These are phyloP conservation scores for Spodoptera frugiperda DNA, from an alignment of 1,140 invertebrate genomes.

Conservation along the genomic window DNA sequence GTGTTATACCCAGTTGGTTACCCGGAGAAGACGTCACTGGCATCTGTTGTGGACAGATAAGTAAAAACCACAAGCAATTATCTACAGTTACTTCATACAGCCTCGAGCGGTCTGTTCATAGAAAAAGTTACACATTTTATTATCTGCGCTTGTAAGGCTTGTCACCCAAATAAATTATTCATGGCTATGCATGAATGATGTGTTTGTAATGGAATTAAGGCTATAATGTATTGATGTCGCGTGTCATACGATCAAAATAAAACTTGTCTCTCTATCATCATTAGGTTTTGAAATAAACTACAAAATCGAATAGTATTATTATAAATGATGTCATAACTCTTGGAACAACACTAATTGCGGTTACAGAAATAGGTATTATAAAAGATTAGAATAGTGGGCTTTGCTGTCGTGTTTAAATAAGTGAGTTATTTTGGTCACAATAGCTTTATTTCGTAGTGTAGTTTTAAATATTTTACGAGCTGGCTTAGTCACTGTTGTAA, in stretches of 20 bases:
- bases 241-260: constrained; percentile 21
- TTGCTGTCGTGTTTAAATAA: too few species aligned
- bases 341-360: not conserved
- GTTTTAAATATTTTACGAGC: too few species aligned
- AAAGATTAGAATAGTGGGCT: not conserved
- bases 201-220: constrained; percentile 31
- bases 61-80: constrained; percentile 28
- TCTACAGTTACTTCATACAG: constrained; percentile 7
- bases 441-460: too few species aligned
- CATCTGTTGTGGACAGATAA: constrained; percentile 17
- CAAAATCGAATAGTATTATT: not conserved
- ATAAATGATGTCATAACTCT: not conserved
- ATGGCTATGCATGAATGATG: constrained; percentile 13
- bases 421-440: too few species aligned
- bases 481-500: not conserved
- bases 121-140: constrained; percentile 19
- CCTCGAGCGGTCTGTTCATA: not conserved
- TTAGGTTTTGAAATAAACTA: constrained; percentile 19
- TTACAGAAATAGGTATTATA: not conserved
- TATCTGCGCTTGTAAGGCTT: constrained; percentile 6
- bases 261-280: constrained; percentile 6
- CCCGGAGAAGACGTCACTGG: not conserved
- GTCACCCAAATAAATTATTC: constrained; percentile 27
- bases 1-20: not conserved
- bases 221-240: constrained; percentile 9